phyloP scores from a whole-genome alignment of 1,140 invertebrate species.

The Riptortus pedestris region DNA sequence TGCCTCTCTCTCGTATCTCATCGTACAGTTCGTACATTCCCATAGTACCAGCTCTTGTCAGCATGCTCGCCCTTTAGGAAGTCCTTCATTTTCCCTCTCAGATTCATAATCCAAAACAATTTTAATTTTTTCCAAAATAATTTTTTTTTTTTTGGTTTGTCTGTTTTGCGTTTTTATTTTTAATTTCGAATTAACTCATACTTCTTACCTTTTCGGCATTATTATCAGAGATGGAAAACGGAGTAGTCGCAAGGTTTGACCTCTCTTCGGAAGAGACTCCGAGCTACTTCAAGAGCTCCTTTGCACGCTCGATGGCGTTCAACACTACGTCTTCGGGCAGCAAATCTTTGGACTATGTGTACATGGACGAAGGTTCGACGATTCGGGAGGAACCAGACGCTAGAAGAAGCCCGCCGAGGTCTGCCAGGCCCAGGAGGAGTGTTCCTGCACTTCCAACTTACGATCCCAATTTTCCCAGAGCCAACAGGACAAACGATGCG shows the following conservation, averaged over 20 bases:
- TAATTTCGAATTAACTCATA: no score
- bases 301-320: constrained; percentile 38
- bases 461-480: constrained; percentile 25
- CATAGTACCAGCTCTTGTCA: not conserved
- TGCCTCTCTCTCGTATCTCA: no score
- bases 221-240: constrained; percentile 21
- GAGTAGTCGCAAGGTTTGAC: constrained; percentile 36
- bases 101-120: not conserved
- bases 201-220: no score
- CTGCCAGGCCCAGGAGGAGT: constrained; percentile 14
- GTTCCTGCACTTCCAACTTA: constrained; percentile 23
- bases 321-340: constrained; percentile 33
- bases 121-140: not conserved
- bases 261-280: constrained; percentile 38
- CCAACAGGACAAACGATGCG: constrained; percentile 20
- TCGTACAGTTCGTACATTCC: not conserved
- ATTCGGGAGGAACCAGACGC: constrained; percentile 31
- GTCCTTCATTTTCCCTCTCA: not conserved
- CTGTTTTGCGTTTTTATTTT: not conserved
- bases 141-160: not conserved
- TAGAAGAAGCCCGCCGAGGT: constrained; percentile 1
- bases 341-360: constrained; percentile 38
- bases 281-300: constrained; percentile 41
- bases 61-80: not conserved
- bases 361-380: constrained; percentile 32